Conservation (phyloP, 2,888 invertebrate species). For the Drosophila bunnanda region DNA sequence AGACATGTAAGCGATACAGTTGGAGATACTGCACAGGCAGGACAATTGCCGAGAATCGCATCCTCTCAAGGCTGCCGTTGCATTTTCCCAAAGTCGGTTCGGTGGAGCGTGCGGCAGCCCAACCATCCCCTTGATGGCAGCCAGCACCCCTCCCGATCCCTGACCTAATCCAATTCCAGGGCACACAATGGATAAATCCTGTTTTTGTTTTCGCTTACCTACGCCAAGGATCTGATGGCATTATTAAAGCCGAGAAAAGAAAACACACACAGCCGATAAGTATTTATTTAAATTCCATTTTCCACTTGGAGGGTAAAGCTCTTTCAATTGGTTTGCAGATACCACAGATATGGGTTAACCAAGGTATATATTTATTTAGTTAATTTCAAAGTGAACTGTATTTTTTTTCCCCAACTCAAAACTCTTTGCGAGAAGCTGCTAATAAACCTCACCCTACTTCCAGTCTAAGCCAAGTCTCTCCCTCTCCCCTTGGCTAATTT, state of each 20-base stretch:
- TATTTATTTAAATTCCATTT: constrained; percentile 38
- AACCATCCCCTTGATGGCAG: constrained; percentile 11
- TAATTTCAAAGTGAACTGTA: background rate
- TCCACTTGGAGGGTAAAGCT: constrained; percentile 5
- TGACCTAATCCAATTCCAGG: constrained; percentile 77
- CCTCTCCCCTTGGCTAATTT: constrained; percentile 62
- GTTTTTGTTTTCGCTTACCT: constrained; percentile 65
- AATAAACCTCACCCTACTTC: constrained; percentile 61
- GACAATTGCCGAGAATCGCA: constrained; percentile 46
- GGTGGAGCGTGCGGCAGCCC: constrained; percentile 61
- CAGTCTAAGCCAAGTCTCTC: background rate
- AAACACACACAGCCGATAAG: constrained; percentile 29
- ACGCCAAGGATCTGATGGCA: constrained; percentile 1
- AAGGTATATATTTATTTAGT: background rate
- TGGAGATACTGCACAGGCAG: constrained; percentile 52
- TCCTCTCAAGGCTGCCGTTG: constrained; percentile 54
- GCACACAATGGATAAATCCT: constrained; percentile 76
- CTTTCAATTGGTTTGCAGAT: background rate
- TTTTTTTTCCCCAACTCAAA: background rate
- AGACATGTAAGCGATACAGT: constrained; percentile 70
- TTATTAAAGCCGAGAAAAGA: constrained; percentile 32
- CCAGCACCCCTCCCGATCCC: constrained; percentile 45
- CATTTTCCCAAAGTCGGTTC: constrained; percentile 44
- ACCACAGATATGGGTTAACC: constrained; percentile 11
- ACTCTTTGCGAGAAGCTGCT: constrained; percentile 56